phyloP scores from a whole-genome alignment of 2,113 vertebrate genomes.

The Saimiri boliviensis region DNA sequence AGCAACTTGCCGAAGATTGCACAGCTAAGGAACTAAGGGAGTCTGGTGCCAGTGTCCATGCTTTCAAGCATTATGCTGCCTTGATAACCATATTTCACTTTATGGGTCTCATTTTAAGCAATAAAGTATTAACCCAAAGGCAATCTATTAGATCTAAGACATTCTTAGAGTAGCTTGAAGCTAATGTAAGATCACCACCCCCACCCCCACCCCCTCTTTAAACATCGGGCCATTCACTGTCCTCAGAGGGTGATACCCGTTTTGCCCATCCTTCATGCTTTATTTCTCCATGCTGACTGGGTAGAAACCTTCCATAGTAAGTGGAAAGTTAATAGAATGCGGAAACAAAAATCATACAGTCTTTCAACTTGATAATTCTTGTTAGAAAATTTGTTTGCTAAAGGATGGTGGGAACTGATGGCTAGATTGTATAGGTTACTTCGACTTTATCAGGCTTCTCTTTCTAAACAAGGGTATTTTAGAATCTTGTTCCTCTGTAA shows the following conservation, averaged over 20 bases:
- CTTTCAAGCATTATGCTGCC: neutral
- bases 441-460: neutral
- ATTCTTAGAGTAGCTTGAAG: neutral
- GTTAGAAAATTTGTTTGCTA: constrained; percentile 46
- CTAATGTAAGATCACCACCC: neutral
- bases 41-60: neutral
- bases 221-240: neutral
- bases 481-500: neutral
- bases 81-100: neutral
- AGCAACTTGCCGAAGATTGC: neutral
- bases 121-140: neutral
- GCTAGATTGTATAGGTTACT: neutral
- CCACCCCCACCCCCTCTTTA: neutral
- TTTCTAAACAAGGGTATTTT: neutral
- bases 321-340: constrained; percentile 21
- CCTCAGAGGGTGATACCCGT: neutral
- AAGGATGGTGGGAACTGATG: neutral
- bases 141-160: neutral
- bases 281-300: neutral
- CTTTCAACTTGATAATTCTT: constrained; percentile 26
- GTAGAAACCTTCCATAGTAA: neutral
- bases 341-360: neutral
- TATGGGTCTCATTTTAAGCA: neutral
- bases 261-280: neutral
- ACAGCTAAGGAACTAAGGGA: neutral